Base-by-base conservation (phyloP, 2,888 invertebrate species). In the Epirrhoe alternata region DNA sequence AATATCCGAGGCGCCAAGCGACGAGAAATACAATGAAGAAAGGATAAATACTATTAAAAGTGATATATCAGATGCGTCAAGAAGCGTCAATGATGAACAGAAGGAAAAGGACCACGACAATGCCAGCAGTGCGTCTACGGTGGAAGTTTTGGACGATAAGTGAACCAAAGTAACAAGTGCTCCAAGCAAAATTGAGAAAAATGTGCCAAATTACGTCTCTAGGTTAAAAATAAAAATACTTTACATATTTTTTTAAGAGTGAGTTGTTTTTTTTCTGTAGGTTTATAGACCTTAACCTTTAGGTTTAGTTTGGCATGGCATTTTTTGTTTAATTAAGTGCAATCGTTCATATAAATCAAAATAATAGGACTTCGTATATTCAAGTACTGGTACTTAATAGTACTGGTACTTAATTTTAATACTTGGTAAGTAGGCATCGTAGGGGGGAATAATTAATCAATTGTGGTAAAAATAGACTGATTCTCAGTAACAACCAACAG, bases 61-160 rank as follows among this genome's bases (percentile, higher is more conserved):
- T 57, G 91, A 91, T 49, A 76, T 86, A 56, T 70, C 83, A 12
- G 87, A 87, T 69, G 72, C 72, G 1, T 10, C 61, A n/a, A 70
- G 61, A 52, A 59, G 60, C 5, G 70, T 38, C 1, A 76, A 74
- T 51, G 74, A 71, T 62, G 73, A 71, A n/a, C 80, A 83, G 69
- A 87, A 80, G 66, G 84, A 84, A 53, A 86, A 84, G 42, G 88
- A 86, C 16, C 84, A 82, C 65, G 91, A 91, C 71, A 91, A 90
- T 69, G 86, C 92, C 5, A 92, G 92, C 72, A 91, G 90, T 83
- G 92, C 92, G 0, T 92, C 92, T 1, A 92, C 92, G 30, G 90
- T 92, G 63, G 92, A 93, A 87, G 89, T 85, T 75, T 82, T 93
- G 63, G 92, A 92, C 74, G 90, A 91, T 73, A 92, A 92, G 84